Evolutionary conservation across 2,888 invertebrate species (phyloP).

Genomic region (Tubulanus polymorphus): DNA sequence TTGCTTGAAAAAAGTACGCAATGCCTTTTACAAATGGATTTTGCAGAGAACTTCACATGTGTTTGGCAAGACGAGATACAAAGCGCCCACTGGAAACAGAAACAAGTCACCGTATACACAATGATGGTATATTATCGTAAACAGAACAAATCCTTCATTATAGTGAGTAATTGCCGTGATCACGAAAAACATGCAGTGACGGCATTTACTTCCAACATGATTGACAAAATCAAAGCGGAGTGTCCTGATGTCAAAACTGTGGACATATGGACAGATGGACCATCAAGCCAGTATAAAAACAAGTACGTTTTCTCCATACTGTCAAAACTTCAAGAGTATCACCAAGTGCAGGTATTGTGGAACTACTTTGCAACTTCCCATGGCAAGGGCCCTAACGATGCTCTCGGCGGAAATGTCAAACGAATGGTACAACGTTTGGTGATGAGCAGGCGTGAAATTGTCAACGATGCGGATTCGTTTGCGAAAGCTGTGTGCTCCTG

Average conservation of each 20-base stretch:
- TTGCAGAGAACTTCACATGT: conserved; percentile 11
- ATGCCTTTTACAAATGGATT: conserved; percentile 13
- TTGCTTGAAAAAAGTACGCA: not conserved
- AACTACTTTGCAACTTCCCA: conserved; percentile 11
- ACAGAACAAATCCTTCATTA: conserved; percentile 1
- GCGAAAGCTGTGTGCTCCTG: not conserved
- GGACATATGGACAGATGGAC: conserved; percentile 12
- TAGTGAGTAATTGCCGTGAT: conserved; percentile 5
- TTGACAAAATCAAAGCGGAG: not conserved
- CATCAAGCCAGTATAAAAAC: conserved; percentile 10
- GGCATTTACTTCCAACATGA: conserved; percentile 6
- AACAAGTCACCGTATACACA: conserved; percentile 8
- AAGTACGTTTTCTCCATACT: conserved; percentile 6
- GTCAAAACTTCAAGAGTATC: not conserved
- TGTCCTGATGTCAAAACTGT: conserved; percentile 6
- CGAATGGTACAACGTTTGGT: conserved; percentile 9
- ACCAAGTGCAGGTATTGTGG: not conserved
- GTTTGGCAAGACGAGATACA: conserved; percentile 14
- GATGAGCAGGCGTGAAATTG: conserved; percentile 2
- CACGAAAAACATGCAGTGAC: conserved; percentile 10
- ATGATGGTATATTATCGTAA: conserved; percentile 9
- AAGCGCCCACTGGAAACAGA: conserved; percentile 12
- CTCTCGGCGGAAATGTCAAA: conserved; percentile 9
- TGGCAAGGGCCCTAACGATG: conserved; percentile 13
- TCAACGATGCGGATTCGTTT: conserved; percentile 8